Percentiles rank a stretch among this genome's conserved stretches.
These are phyloP conservation scores for Australoheros scitulus DNA, from an alignment of 2,113 vertebrate species.

Conservation along the genomic window DNA sequence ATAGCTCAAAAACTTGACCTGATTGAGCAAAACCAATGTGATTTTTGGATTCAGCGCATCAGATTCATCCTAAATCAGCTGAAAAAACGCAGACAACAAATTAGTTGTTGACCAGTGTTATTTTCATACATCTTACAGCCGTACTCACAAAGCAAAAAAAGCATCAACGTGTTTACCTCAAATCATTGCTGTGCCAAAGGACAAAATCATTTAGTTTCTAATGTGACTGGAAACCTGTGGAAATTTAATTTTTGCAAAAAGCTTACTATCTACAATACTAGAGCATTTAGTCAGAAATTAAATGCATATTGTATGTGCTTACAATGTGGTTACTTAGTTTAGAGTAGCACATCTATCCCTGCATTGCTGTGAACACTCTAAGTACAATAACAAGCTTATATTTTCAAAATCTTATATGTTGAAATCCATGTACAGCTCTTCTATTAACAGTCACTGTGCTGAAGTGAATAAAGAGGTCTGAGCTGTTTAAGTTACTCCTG, in stretches of 20 bases:
- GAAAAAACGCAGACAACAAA: no score
- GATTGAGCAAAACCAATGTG: no score
- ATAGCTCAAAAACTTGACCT: no score
- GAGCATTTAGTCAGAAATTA: background rate
- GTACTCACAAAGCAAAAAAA: no score
- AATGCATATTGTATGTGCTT: background rate
- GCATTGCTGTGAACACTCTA: background rate
- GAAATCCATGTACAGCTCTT: background rate
- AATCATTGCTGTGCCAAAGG: background rate
- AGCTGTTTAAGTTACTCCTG: conserved; percentile 47
- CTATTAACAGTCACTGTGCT: conserved; percentile 4
- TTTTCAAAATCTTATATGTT: background rate
- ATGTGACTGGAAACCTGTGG: background rate
- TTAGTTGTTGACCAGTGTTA: no score
- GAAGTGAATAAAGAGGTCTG: conserved; percentile 26
- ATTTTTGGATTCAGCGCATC: no score
- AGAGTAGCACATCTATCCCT: background rate
- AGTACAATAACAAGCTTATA: background rate
- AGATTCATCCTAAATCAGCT: no score
- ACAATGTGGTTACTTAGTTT: background rate
- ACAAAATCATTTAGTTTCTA: background rate
- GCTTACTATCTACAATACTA: background rate
- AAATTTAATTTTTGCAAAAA: background rate
- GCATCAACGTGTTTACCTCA: no score
- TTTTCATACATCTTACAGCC: no score